These are phyloP conservation scores for Cettia cetti DNA, from an alignment of 2,113 vertebrate genomes.

Conservation along the genomic window DNA sequence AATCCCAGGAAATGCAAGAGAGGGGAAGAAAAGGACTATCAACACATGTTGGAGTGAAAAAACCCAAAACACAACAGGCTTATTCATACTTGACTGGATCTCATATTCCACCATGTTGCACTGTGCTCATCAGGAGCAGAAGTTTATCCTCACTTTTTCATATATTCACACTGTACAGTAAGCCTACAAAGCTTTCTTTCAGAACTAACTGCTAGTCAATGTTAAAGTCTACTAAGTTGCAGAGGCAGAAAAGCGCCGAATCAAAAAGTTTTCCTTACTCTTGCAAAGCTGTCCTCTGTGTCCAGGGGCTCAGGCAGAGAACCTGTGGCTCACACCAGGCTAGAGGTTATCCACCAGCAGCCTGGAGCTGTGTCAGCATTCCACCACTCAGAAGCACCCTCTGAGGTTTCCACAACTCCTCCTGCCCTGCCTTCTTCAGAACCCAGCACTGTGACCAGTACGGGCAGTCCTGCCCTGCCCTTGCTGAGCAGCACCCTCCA, in stretches of 20 bases:
- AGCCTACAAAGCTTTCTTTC: neutral
- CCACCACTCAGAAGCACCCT: neutral
- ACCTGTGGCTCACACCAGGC: neutral
- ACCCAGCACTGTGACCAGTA: neutral
- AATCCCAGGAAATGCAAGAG: neutral
- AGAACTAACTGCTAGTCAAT: neutral
- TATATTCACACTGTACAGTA: neutral
- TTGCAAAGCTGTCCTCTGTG: neutral
- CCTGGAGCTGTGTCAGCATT: constrained; percentile 8
- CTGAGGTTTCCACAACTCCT: neutral
- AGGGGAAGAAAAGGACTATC: neutral
- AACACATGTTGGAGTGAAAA: neutral
- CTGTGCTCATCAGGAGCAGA: neutral
- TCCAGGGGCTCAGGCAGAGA: neutral
- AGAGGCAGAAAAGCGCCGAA: neutral
- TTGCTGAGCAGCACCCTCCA: neutral
- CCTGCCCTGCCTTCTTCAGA: neutral
- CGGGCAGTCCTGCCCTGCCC: neutral
- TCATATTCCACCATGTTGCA: constrained; percentile 2
- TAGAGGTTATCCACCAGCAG: neutral
- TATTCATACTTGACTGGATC: neutral
- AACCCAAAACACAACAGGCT: neutral
- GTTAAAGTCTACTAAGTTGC: neutral
- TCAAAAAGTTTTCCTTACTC: neutral
- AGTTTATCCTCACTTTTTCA: neutral